These are phyloP conservation scores for Euplexia lucipara DNA, from an alignment of 2,888 invertebrate genomes.

Conservation along the genomic window DNA sequence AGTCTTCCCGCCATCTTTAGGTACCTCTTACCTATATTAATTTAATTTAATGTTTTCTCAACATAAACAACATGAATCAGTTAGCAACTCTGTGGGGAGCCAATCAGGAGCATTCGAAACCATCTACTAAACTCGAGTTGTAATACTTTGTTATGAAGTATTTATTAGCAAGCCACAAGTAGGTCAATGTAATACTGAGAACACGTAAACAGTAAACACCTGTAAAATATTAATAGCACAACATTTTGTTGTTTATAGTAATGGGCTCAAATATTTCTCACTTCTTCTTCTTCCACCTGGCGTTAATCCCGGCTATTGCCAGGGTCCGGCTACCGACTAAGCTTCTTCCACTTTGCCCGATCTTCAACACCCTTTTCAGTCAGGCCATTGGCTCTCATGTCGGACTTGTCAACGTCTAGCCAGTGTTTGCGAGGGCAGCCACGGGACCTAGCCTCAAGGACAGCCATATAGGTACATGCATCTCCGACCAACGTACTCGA, in stretches of 20 bases:
- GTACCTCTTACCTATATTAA: no score
- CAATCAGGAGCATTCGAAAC: conserved; percentile 37
- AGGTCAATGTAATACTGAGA: conserved; percentile 45
- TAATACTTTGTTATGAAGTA: conserved; percentile 38
- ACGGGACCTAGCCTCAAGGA: no score
- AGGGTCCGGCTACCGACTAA: no score
- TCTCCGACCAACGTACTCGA: no score
- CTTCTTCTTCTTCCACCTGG: background rate
- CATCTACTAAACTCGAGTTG: conserved; percentile 8
- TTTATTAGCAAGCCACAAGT: conserved; percentile 41
- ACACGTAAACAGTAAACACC: conserved; percentile 45
- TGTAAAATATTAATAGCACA: conserved; percentile 21
- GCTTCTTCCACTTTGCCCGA: no score
- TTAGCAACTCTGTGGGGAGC: conserved; percentile 31
- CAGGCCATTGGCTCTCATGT: no score
- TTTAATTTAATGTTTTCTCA: background rate
- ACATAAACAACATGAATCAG: conserved; percentile 26
- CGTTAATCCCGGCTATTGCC: no score
- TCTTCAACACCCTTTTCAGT: no score
- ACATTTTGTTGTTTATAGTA: conserved; percentile 35
- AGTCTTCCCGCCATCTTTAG: no score
- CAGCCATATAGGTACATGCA: no score
- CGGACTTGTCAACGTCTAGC: no score
- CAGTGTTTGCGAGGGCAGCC: no score
- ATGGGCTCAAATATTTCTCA: conserved; percentile 15